Conservation (phyloP, 2,113 vertebrate genomes). For the Sorex fumeus region DNA sequence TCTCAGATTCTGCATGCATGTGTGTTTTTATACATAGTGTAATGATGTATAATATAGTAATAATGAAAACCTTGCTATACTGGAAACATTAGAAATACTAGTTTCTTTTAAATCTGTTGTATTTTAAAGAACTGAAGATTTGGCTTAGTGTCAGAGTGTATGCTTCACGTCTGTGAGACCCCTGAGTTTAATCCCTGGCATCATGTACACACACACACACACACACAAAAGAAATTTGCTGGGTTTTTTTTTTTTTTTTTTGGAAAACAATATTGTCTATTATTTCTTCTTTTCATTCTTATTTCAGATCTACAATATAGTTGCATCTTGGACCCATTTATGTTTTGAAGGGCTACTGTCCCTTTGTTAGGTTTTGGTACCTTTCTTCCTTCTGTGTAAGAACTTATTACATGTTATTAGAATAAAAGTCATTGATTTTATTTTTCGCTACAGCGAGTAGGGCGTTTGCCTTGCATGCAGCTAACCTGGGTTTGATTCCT, state of each 20-base stretch:
- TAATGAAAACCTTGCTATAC: neutral
- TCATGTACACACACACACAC: too few species aligned
- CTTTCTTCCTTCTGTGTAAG: neutral
- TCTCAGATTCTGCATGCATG: neutral
- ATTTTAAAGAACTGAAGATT: neutral
- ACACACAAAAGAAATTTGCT: too few species aligned
- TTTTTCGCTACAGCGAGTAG: too few species aligned
- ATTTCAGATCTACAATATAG: neutral
- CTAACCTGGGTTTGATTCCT: too few species aligned
- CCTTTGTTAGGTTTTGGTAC: slow-evolving; percentile 40
- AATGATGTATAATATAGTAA: too few species aligned
- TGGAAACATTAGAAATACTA: neutral
- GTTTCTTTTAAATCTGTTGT: neutral
- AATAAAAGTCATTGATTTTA: slow-evolving; percentile 31
- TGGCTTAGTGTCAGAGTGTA: too few species aligned
- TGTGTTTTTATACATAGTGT: neutral
- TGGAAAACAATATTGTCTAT: neutral
- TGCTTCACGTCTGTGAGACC: too few species aligned
- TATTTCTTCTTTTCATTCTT: neutral
- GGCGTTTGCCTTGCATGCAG: too few species aligned
- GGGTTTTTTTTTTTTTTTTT: too few species aligned
- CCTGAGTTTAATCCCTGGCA: too few species aligned
- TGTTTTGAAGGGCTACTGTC: neutral
- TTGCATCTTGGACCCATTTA: slow-evolving; percentile 1
- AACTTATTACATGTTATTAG: slow-evolving; percentile 3